Base-by-base conservation (phyloP, 2,797 vertebrate species). In the Brotula barbata region DNA sequence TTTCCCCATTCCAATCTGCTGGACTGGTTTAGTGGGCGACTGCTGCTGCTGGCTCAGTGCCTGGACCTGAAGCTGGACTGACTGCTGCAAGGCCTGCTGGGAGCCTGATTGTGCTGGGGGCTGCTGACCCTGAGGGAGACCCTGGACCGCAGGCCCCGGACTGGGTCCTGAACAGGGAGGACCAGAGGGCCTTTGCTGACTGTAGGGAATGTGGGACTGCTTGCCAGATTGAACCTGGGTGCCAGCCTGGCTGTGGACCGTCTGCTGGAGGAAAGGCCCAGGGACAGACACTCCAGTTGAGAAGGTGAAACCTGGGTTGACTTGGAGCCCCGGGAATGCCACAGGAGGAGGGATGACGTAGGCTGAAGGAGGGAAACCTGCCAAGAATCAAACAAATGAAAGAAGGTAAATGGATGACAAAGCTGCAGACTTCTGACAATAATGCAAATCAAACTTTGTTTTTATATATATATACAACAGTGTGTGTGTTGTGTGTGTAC, bases 171-270 rank as follows among this genome's bases (percentile, higher is more conserved):
- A 65, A 3, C 78, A 80, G 55, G 92, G 81, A 89, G 91, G 84
- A 81, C 94, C 83, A 0, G 97, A 98, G 75, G 96, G 95, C 85
- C 97, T 92, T 88, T 99, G 97, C 91, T 98, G 97, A 85, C 96
- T 98, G 85, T 99, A 98, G 85, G 96, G 96, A 92, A 97, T 96
- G 94, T 98, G 97, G 71, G 96, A 97, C 65, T 89, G 96, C 85
- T 99, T 99, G 81, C 94, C 95, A 43, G 92, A 90, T 70, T 93
- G 94, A 79, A 93, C 92, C 87, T 94, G 93, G 69, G 83, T 87
- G 81, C 93, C 93, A 49, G 93, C 86, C 89, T 94, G 93, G 1
- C 91, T 86, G 85, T 96, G 95, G 84, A 94, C 89, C 50, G 94
- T 81, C 48, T 92, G 85, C 89, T 97, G 96, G 52, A 98, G 92